Conservation (phyloP, 2,888 invertebrate species). For the Luffia ferchaultella region DNA sequence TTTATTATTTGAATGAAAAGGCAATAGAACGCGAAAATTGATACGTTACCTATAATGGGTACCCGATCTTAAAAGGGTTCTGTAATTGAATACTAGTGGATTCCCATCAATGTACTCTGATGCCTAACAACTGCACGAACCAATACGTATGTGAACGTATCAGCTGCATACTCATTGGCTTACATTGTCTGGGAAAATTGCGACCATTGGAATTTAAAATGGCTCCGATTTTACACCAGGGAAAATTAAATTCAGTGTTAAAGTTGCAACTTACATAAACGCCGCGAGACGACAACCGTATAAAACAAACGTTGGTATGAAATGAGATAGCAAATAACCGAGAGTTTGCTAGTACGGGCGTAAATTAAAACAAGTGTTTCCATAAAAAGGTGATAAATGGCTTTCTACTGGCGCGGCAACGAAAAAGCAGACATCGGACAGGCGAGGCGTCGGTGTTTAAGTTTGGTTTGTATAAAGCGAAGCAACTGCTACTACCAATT, state of each 20-base stretch:
- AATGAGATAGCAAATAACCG: conserved; percentile 56
- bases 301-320: conserved; percentile 41
- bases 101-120: conserved; percentile 1
- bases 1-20: too few relatives aligned
- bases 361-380: conserved; percentile 62
- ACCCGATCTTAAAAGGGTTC: conserved; percentile 2
- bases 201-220: too few relatives aligned
- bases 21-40: conserved; percentile 1
- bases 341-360: conserved; percentile 51
- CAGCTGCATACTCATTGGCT: background rate
- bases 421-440: conserved; percentile 54
- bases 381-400: conserved; percentile 65
- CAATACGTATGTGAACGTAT: background rate
- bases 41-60: conserved; percentile 1
- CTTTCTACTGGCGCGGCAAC: conserved; percentile 48
- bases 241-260: too few relatives aligned
- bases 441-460: too few relatives aligned
- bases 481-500: too few relatives aligned
- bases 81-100: conserved; percentile 4
- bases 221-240: too few relatives aligned
- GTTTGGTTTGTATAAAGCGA: too few relatives aligned
- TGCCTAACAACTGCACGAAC: too few relatives aligned
- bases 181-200: background rate
- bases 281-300: conserved; percentile 2
- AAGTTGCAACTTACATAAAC: conserved; percentile 4